Evolutionary conservation across 2,797 vertebrate species (phyloP).

Genomic region (Hylomyscus alleni): DNA sequence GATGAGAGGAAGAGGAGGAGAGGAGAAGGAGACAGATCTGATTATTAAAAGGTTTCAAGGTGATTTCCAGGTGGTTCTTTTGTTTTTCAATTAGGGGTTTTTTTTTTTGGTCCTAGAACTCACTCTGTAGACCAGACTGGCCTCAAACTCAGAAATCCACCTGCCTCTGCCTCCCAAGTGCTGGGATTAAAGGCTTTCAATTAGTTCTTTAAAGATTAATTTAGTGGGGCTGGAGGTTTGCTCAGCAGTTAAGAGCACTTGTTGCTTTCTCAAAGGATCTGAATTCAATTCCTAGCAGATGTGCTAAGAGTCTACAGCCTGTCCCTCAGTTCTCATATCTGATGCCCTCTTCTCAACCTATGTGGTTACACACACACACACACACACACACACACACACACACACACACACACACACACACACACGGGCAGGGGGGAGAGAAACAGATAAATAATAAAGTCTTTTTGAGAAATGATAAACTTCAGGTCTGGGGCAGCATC

Average conservation of each 20-base stretch:
- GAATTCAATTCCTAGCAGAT: background rate
- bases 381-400: background rate
- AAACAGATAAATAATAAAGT: background rate
- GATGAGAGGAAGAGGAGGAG: background rate
- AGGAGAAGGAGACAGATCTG: background rate
- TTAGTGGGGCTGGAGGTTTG: background rate
- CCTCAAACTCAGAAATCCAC: too few relatives aligned
- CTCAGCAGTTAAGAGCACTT: background rate
- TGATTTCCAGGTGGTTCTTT: background rate
- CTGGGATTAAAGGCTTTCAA: too few relatives aligned
- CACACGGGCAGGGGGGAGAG: background rate
- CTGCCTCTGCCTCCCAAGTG: too few relatives aligned
- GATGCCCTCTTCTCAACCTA: background rate
- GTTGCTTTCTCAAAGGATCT: too few relatives aligned
- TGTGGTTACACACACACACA: background rate
- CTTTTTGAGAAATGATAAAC: conserved; percentile 10
- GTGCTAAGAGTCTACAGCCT: background rate
- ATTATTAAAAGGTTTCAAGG: background rate
- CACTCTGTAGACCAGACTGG: too few relatives aligned
- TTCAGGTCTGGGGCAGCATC: background rate
- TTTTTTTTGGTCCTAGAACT: too few relatives aligned
- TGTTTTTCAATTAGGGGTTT: background rate
- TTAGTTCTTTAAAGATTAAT: background rate
- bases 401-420: background rate
- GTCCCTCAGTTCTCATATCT: too few relatives aligned